Evolutionary conservation across 2,797 vertebrate genomes (phyloP), one percentile per base, ranked within the genome.

Genomic region (Trematomus bernacchii): DNA sequence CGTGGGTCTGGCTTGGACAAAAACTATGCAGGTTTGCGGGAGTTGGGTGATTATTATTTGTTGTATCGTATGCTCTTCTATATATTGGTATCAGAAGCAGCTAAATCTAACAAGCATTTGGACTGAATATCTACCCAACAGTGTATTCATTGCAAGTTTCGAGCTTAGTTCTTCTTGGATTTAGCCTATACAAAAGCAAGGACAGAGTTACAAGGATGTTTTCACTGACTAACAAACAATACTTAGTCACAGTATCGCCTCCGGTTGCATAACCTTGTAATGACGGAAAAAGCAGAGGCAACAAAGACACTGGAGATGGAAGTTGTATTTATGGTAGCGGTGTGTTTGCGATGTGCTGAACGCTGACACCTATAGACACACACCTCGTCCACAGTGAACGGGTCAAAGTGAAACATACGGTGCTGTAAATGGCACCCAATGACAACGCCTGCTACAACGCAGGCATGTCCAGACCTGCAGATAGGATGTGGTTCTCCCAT

Each of bases 381-480:
- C 74, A 51, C 66, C 55, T 76, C 11, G 30, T 60, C 73, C 44
- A 71, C 61, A 16, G 60, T 0, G 47, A 66, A 23, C 76, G 54
- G 80, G 89, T 87, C 81, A 89, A 67, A 73, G 63, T 58, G 82
- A 69, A 76, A 83, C 51, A 69, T 18, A 14, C 58, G 10, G 15
- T 10, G 51, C 72, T 71, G 68, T 77, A 78, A 87, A 79, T 85
- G 87, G 42, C 69, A 30, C 58, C 1, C 4, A 70, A 62, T 70
- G 82, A 83, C 82, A 78, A 79, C 70, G 44, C 77, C 77, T 27
- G 27, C 27, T 40, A 15, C 43, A 71, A 72, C 27, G 65, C 53
- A 76, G 89, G 85, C 91, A 59, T 82, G 91, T 73, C 23, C 70
- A 59, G 84, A 85, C 91, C 73, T 87, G 91, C 80, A 55, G 71